Evolutionary conservation across 2,888 invertebrate genomes (phyloP).

Genomic region (Tetragonisca angustula): DNA sequence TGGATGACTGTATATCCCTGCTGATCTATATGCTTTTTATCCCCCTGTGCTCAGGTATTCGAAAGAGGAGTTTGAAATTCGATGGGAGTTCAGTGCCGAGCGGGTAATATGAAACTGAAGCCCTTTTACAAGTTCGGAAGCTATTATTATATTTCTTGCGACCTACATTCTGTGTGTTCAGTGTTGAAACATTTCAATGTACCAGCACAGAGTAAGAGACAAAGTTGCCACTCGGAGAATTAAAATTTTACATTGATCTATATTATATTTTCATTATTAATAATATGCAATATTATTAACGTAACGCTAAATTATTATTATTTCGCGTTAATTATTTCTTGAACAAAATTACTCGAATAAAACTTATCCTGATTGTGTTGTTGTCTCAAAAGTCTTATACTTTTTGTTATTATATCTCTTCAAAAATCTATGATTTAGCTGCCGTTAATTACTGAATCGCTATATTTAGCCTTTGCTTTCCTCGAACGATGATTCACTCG

Average conservation of each 20-base stretch:
- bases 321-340: background rate
- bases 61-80: background rate
- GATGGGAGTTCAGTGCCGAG: background rate
- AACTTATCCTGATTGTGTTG: background rate
- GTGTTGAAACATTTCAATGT: background rate
- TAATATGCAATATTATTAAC: no score
- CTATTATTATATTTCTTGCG: conserved; percentile 6
- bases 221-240: background rate
- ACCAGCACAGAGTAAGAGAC: background rate
- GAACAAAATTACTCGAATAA: background rate
- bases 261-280: no score
- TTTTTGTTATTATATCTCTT: no score
- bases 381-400: no score
- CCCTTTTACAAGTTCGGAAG: conserved; percentile 23
- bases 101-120: conserved; percentile 30
- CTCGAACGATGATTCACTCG: no score
- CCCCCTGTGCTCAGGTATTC: background rate
- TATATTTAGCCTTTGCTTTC: no score
- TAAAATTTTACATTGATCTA: background rate
- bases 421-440: no score
- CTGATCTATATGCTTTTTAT: background rate
- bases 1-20: background rate
- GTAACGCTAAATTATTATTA: background rate
- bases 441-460: no score
- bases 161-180: conserved; percentile 6